Evolutionary conservation across 1,140 invertebrate genomes (phyloP).

Genomic region (Catajapyx aquilonaris): DNA sequence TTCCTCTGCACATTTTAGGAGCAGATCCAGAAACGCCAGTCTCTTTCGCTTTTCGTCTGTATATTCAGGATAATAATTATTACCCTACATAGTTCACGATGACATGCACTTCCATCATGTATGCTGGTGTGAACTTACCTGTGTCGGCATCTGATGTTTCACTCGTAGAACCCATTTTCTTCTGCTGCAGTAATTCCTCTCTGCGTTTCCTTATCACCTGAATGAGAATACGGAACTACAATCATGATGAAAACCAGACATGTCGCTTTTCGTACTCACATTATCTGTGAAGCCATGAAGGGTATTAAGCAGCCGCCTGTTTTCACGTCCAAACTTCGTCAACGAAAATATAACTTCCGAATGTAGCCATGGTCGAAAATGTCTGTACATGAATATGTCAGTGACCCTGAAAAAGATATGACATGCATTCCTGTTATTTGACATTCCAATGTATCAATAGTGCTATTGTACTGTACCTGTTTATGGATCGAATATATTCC

Average conservation of each 20-base stretch:
- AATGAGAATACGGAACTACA: too few species aligned
- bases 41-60: too few species aligned
- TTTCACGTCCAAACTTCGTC: slow-evolving; percentile 14
- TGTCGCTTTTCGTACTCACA: too few species aligned
- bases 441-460: slow-evolving; percentile 8
- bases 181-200: slow-evolving; percentile 12
- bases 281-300: slow-evolving; percentile 8
- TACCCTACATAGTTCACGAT: background rate
- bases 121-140: background rate
- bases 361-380: slow-evolving; percentile 25
- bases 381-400: slow-evolving; percentile 14
- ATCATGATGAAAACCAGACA: too few species aligned
- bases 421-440: too few species aligned
- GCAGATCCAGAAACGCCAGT: slow-evolving; percentile 49
- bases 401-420: slow-evolving; percentile 11
- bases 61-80: slow-evolving; percentile 12
- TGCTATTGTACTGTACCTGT: slow-evolving; percentile 13
- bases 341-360: slow-evolving; percentile 22
- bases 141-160: background rate
- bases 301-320: slow-evolving; percentile 5
- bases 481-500: slow-evolving; percentile 30
- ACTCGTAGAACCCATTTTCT: background rate
- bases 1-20: slow-evolving; percentile 36
- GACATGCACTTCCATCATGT: background rate
- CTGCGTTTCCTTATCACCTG: slow-evolving; percentile 11